These are phyloP conservation scores for Leptinotarsa defecta DNA, from an alignment of 1,140 invertebrate species.

Conservation along the genomic window DNA sequence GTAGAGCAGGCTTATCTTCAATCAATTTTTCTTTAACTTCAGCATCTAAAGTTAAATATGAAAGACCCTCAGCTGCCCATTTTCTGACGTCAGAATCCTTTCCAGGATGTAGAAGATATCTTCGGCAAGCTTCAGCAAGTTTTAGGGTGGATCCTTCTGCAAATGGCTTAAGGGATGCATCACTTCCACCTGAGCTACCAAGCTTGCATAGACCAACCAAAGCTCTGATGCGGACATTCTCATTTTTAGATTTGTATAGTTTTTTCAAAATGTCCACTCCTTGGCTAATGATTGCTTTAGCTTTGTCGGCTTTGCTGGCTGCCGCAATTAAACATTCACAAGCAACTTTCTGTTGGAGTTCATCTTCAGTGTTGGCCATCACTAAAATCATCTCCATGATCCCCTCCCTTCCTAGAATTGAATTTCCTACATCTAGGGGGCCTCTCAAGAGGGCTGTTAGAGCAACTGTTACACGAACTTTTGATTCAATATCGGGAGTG, in stretches of 20 bases:
- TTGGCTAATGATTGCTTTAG: constrained; percentile 85
- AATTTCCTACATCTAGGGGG: constrained; percentile 92
- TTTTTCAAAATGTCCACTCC: constrained; percentile 94
- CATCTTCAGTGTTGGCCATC: constrained; percentile 87
- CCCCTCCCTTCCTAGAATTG: constrained; percentile 87
- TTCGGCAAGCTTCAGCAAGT: constrained; percentile 85
- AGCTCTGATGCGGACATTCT: constrained; percentile 86
- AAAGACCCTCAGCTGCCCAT: constrained; percentile 97
- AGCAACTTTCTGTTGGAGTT: constrained; percentile 88
- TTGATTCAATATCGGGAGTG: constrained; percentile 86
- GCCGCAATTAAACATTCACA: constrained; percentile 96
- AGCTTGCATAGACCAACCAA: constrained; percentile 96
- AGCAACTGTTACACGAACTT: constrained; percentile 83
- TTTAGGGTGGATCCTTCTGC: constrained; percentile 69
- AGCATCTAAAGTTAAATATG: constrained; percentile 96
- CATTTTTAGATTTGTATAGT: constrained; percentile 89
- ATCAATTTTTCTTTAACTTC: constrained; percentile 98
- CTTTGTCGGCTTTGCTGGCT: constrained; percentile 97
- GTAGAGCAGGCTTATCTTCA: constrained; percentile 81
- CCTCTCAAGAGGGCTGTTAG: constrained; percentile 90
- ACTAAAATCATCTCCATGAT: constrained; percentile 96
- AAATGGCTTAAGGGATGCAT: constrained; percentile 91
- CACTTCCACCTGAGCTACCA: constrained; percentile 93
- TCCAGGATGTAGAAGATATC: constrained; percentile 83
- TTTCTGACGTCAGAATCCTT: constrained; percentile 89